Percentiles rank a stretch among this genome's conserved stretches.
Evolutionary conservation across 2,797 vertebrate species (phyloP).

Genomic region (Phaenicophaeus curvirostris): DNA sequence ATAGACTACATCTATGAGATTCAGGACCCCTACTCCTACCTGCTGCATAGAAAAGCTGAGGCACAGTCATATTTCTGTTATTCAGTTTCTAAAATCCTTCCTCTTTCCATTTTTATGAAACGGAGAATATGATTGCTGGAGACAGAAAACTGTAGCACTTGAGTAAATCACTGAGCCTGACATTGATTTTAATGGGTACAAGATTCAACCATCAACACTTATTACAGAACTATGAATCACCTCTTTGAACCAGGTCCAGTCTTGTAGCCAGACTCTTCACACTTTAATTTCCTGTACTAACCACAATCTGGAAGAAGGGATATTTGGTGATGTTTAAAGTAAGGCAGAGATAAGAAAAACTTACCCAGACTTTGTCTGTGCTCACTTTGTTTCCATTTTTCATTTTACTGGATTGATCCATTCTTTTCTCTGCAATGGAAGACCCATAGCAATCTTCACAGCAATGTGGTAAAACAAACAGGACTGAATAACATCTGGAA

Average conservation of each 20-base stretch:
- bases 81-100: background rate
- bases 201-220: constrained; percentile 23
- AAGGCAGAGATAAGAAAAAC: background rate
- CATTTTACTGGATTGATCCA: constrained; percentile 7
- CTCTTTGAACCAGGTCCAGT: background rate
- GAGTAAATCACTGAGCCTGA: constrained; percentile 3
- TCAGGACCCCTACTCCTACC: background rate
- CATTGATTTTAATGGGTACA: constrained; percentile 41
- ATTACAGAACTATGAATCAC: constrained; percentile 23
- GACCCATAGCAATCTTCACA: background rate
- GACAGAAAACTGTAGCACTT: constrained; percentile 1
- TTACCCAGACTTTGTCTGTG: background rate
- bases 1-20: background rate
- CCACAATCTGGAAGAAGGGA: background rate
- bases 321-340: constrained; percentile 21
- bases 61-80: background rate
- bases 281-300: constrained; percentile 64
- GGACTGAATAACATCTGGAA: constrained; percentile 48
- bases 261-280: constrained; percentile 30
- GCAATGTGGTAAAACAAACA: background rate
- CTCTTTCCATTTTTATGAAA: constrained; percentile 4
- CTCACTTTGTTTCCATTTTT: background rate
- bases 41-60: background rate
- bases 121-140: background rate
- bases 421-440: constrained; percentile 14